Conservation (phyloP, 2,113 vertebrate genomes). For the Polyodon spathula region DNA sequence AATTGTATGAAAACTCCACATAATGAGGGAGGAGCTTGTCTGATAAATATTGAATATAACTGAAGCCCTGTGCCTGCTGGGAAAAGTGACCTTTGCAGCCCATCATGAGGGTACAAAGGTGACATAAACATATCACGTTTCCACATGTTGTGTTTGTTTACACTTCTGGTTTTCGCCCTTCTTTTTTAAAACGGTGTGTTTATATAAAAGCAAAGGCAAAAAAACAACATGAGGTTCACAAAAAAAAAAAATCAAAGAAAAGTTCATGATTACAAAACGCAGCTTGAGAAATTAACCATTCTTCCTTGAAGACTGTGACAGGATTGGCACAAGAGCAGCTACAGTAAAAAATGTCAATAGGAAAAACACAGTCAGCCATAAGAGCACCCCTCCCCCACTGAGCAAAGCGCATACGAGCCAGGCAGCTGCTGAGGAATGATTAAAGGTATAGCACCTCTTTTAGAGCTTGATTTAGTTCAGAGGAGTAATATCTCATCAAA, state of each 20-base stretch:
- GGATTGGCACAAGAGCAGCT: conserved; percentile 20
- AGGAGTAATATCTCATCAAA: conserved; percentile 17
- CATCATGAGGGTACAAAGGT: conserved; percentile 26
- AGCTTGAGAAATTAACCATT: background rate
- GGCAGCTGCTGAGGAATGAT: conserved; percentile 24
- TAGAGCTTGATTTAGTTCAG: background rate
- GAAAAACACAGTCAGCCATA: conserved; percentile 24
- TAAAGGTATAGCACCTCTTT: conserved; percentile 25
- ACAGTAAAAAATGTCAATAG: conserved; percentile 12
- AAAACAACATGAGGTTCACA: background rate
- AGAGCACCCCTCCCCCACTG: conserved; percentile 1
- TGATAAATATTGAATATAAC: background rate
- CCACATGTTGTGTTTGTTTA: conserved; percentile 15
- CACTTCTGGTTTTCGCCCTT: conserved; percentile 2
- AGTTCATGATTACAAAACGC: background rate
- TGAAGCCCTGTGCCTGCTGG: background rate
- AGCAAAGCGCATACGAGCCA: conserved; percentile 11
- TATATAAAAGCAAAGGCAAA: background rate
- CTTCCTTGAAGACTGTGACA: conserved; percentile 4
- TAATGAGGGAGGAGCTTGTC: conserved; percentile 4
- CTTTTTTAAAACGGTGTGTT: background rate
- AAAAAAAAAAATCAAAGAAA: background rate
- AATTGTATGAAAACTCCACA: background rate
- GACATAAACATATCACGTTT: conserved; percentile 19
- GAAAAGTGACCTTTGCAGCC: conserved; percentile 14